Conservation (phyloP, 2,797 vertebrate genomes). For the Phrynocephalus guinanensis region DNA sequence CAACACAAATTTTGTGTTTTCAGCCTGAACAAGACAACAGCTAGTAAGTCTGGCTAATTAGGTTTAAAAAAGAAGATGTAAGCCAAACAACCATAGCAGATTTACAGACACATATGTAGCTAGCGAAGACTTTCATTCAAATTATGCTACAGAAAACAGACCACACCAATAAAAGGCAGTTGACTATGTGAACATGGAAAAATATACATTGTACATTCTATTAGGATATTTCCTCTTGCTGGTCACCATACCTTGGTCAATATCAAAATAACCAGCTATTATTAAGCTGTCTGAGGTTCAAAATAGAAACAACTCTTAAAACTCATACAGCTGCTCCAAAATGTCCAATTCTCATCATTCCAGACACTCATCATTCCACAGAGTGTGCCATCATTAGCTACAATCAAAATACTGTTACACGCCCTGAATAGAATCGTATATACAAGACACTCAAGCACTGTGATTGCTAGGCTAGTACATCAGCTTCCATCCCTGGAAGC, state of each 20-base stretch:
- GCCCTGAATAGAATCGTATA: conserved; percentile 4
- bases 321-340: conserved; percentile 36
- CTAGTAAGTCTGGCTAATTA: neutral
- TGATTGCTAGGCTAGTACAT: neutral
- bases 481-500: neutral
- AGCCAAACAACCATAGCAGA: neutral
- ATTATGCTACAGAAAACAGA: neutral
- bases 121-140: neutral
- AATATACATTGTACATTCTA: neutral
- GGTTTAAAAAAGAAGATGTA: neutral
- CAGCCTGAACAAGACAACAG: neutral
- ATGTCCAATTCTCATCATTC: conserved; percentile 37
- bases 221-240: neutral
- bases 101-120: neutral
- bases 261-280: conserved; percentile 39
- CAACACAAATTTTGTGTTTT: neutral
- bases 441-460: neutral
- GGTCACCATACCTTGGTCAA: conserved; percentile 16
- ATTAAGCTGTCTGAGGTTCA: conserved; percentile 43
- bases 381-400: conserved; percentile 13
- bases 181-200: neutral
- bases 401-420: conserved; percentile 16
- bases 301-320: conserved; percentile 42
- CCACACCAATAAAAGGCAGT: neutral
- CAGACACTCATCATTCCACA: conserved; percentile 29